These are phyloP conservation scores for Enoplosus armatus DNA, from an alignment of 2,797 vertebrate species.

Conservation along the genomic window DNA sequence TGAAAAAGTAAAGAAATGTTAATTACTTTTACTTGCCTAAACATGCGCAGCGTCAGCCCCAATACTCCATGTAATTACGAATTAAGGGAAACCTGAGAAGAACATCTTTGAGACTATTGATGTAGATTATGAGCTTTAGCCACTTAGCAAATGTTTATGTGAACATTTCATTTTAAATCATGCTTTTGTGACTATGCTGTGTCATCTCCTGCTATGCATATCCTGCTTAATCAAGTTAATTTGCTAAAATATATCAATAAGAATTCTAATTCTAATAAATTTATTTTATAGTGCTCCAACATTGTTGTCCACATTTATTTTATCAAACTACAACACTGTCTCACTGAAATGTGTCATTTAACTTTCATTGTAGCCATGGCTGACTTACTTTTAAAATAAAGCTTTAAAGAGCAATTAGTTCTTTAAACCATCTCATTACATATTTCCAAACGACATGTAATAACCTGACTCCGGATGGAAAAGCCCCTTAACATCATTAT, in stretches of 20 bases:
- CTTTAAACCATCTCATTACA: neutral
- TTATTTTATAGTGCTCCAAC: neutral
- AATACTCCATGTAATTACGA: slow-evolving; percentile 13
- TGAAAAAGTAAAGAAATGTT: neutral
- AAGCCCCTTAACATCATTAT: neutral
- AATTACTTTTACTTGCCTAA: neutral
- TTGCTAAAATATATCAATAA: neutral
- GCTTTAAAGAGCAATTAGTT: neutral
- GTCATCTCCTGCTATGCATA: neutral
- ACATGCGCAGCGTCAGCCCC: neutral
- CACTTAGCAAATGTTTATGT: neutral
- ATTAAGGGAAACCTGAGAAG: neutral
- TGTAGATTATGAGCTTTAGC: slow-evolving; percentile 1
- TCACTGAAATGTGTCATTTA: neutral
- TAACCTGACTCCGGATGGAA: neutral
- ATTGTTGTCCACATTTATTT: slow-evolving; percentile 19
- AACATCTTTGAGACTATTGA: slow-evolving; percentile 4
- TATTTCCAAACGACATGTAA: neutral
- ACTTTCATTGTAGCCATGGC: neutral
- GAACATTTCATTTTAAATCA: neutral
- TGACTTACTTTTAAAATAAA: neutral
- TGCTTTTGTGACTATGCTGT: neutral
- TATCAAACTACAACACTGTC: neutral
- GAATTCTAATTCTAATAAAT: slow-evolving; percentile 30
- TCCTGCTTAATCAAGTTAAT: slow-evolving; percentile 5